Base-by-base conservation (phyloP, 2,113 vertebrate species). In the Phyllopteryx taeniolatus region DNA sequence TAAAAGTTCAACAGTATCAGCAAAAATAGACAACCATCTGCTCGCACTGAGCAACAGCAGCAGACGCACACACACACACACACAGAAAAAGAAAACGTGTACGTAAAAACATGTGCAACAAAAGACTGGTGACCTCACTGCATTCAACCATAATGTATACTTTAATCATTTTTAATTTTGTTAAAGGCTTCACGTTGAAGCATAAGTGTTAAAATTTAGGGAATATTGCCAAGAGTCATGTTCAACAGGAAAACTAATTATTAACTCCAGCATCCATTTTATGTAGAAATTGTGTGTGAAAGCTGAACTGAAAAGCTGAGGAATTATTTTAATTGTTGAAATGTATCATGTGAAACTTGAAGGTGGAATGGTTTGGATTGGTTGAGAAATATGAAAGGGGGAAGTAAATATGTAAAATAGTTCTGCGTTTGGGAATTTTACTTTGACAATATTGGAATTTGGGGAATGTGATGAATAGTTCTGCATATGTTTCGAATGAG, bases 1-100 rank as follows among this genome's bases (percentile, higher is more conserved):
- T 75, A 79, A 85, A 84, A 81, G 87, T 86, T 87, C 84, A 83
- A 78, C 63, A 61, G 70, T 78, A 44, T 77, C 63, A 84, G 75
- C 75, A 60, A 75, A 84, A 82, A 84, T 75, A 82, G 79, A 64
- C 0, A 0, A 43, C 85, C 84, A 87, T 86, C 84, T 87, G 87
- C 59, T 79, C 67, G 9, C 49, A 64, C 13, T 12, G 62, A 4
- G 43, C 63, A 67, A 66, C 72, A 53, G 64, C 68, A 49, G 27
- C 69, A 69, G 67, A 39, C 49, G 17, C 31, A 17, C 44, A 13
- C 67, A n/a, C 10, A 44, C 2, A 15, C 11, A 53, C 27, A 20
- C 4, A 53, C 3, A 10, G 9, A 4, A 60, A 7, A 60, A 60
- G 13, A 60, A 64, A 71, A 71, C 22, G 33, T 11, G 8, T 51